phyloP scores from a whole-genome alignment of 2,888 invertebrate species.

The Mythimna ferrago region DNA sequence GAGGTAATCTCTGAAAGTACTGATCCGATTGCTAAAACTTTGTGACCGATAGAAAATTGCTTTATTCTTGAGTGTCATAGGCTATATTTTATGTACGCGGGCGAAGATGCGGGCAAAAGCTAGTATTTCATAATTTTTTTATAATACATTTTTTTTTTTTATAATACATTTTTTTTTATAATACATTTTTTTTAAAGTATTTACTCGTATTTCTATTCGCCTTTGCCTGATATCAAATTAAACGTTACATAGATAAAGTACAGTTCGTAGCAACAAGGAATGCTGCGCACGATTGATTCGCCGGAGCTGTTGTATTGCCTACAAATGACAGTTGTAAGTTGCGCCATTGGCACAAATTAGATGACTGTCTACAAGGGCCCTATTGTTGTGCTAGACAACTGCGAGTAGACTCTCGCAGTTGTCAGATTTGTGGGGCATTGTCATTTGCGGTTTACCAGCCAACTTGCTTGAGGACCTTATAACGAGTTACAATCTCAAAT shows the following conservation, averaged over 20 bases:
- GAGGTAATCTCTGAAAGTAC: too few species aligned
- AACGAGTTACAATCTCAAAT: too few species aligned
- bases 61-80: too few species aligned
- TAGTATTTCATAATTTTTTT: too few species aligned
- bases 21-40: too few species aligned
- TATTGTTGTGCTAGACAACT: constrained; percentile 15
- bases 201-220: neutral
- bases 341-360: constrained; percentile 50
- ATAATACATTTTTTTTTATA: too few species aligned
- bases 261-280: constrained; percentile 16
- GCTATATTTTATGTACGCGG: too few species aligned
- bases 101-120: too few species aligned
- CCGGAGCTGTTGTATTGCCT: constrained; percentile 34
- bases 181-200: too few species aligned
- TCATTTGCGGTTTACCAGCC: constrained; percentile 10
- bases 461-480: constrained; percentile 5
- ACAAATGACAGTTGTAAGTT: constrained; percentile 44
- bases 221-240: neutral
- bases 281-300: constrained; percentile 43
- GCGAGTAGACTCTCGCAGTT: too few species aligned
- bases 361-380: constrained; percentile 39
- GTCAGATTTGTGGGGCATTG: constrained; percentile 16
- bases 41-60: too few species aligned
- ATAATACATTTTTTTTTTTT: too few species aligned
- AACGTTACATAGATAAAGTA: constrained; percentile 18